Evolutionary conservation across 1,140 invertebrate species (phyloP).

Genomic region (Bombus sylvicola): DNA sequence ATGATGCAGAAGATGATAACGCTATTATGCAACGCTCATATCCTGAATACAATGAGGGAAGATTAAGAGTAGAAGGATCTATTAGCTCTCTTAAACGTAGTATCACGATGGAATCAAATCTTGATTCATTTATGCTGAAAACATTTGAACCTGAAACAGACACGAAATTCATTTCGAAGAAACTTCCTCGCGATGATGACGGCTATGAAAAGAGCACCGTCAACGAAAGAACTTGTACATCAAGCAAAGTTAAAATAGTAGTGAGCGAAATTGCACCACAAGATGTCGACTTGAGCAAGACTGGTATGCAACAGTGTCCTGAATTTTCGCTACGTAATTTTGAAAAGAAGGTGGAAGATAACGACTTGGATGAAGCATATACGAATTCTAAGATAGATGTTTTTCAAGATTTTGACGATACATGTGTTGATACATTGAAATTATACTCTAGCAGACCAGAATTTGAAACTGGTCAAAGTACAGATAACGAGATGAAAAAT

Average conservation of each 20-base stretch:
- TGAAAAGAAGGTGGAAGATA: conserved; percentile 59
- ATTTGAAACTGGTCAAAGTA: conserved; percentile 15
- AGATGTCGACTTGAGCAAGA: conserved; percentile 33
- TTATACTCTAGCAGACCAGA: conserved; percentile 49
- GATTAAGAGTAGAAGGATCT: conserved; percentile 39
- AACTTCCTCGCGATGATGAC: conserved; percentile 21
- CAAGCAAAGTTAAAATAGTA: conserved; percentile 75
- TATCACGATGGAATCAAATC: conserved; percentile 71
- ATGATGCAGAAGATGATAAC: conserved; percentile 10
- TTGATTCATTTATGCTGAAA: conserved; percentile 66
- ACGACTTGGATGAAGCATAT: conserved; percentile 64
- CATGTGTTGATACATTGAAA: conserved; percentile 40
- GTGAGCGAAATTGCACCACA: conserved; percentile 63
- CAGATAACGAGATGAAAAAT: conserved; percentile 42
- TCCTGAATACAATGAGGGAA: conserved; percentile 12
- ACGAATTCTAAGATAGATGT: conserved; percentile 61
- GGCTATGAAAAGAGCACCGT: conserved; percentile 26
- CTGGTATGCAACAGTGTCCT: conserved; percentile 35
- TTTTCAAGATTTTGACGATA: conserved; percentile 30
- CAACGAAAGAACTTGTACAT: conserved; percentile 53
- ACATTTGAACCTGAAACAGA: conserved; percentile 57
- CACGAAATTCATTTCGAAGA: conserved; percentile 36
- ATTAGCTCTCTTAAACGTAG: conserved; percentile 69
- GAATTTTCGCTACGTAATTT: conserved; percentile 48
- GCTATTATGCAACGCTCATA: conserved; percentile 12